phyloP scores from a whole-genome alignment of 2,113 vertebrate genomes.

The Microcebus griseorufus region DNA sequence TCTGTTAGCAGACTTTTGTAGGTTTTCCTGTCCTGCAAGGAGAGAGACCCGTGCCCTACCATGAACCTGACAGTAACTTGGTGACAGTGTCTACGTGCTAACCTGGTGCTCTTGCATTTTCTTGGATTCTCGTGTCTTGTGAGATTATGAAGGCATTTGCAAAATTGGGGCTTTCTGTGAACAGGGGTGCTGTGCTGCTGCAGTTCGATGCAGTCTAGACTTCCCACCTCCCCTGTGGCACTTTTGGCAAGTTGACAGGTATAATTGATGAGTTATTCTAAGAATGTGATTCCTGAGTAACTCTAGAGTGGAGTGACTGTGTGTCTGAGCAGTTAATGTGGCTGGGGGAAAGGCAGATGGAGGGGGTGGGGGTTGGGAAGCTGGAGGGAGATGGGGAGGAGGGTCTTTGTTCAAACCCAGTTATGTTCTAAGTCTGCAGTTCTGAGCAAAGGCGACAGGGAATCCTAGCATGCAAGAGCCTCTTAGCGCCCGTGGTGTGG shows the following conservation, averaged over 20 bases:
- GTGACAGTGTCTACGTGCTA: neutral
- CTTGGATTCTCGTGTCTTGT: neutral
- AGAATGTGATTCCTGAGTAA: slow-evolving; percentile 78
- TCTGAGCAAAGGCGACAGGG: neutral
- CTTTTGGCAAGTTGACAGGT: slow-evolving; percentile 77
- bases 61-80: neutral
- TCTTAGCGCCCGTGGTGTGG: neutral
- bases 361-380: slow-evolving; percentile 22
- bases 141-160: slow-evolving; percentile 23
- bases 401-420: slow-evolving; percentile 61
- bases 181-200: slow-evolving; percentile 41
- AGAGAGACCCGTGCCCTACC: neutral
- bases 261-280: slow-evolving; percentile 81
- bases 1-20: neutral
- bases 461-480: neutral
- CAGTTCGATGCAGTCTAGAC: slow-evolving; percentile 70
- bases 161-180: slow-evolving; percentile 40
- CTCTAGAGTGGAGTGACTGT: slow-evolving; percentile 69
- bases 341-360: slow-evolving; percentile 15
- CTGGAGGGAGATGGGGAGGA: neutral
- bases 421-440: neutral
- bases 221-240: slow-evolving; percentile 69
- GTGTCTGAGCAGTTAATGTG: slow-evolving; percentile 70
- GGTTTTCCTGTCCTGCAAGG: neutral
- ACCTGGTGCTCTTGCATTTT: neutral